phyloP scores from a whole-genome alignment of 2,113 vertebrate genomes.

The Porphyrio hochstetteri region DNA sequence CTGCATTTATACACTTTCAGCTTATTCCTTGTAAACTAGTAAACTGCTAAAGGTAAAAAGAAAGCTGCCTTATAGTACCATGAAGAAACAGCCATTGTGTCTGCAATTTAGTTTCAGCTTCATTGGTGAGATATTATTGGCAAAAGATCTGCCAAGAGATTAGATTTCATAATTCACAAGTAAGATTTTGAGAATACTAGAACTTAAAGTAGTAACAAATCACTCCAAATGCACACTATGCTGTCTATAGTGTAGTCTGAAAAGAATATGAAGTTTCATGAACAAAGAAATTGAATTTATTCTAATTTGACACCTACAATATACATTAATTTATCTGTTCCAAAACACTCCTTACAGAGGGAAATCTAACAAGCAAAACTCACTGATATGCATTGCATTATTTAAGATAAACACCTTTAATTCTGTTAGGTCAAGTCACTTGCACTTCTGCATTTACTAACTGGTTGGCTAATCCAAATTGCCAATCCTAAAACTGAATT shows the following conservation, averaged over 20 bases:
- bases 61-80: background rate
- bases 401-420: constrained; percentile 1
- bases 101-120: background rate
- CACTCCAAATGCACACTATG: background rate
- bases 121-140: background rate
- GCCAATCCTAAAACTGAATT: background rate
- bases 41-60: background rate
- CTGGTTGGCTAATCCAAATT: background rate
- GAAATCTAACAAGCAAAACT: background rate
- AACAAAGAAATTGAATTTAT: background rate
- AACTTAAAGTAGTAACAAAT: background rate
- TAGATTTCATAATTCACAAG: background rate
- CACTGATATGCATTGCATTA: background rate
- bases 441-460: background rate
- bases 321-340: background rate
- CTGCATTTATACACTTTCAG: background rate
- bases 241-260: background rate
- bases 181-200: background rate
- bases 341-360: background rate
- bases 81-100: background rate
- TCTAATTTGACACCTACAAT: background rate
- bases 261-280: background rate
- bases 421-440: background rate
- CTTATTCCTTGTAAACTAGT: background rate
- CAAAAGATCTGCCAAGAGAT: background rate